Evolutionary conservation across 2,113 vertebrate species (phyloP), one percentile per base, ranked within the genome.

Genomic region (Saguinus midas): DNA sequence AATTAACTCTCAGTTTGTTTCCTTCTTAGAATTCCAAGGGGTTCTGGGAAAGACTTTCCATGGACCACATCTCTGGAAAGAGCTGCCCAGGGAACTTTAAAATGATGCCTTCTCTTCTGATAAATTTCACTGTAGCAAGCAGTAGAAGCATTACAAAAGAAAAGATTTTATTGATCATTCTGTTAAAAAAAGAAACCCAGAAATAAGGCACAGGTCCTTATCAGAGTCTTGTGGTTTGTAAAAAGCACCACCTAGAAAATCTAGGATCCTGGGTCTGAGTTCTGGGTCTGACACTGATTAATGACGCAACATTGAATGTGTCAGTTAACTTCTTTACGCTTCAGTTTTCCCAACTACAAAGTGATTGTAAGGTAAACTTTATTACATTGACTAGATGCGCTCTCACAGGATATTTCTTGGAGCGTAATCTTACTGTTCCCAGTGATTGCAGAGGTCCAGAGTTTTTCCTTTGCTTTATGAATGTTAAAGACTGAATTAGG

Each of bases 1-100:
- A 93, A 95, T 96, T 81, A 92, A 92, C 66, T 96, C 85, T 80
- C 72, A 92, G 73, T 95, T 96, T 88, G 72, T 86, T 96, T 92
- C 78, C 90, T 90, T 83, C 82, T 93, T 92, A 52, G 81, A 94
- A 92, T 95, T 97, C 55, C 3, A 27, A 79, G 18, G 72, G 93
- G 8, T 45, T 85, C 81, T 68, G 66, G 93, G 91, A 78, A 95
- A 88, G 76, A 90, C 35, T 95, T 96, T 91, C 72, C 37, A 70
- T 81, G 93, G 81, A 78, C 52, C 78, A 95, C 45, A 82, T 92
- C 73, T 84, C 45, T 93, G 91, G 50, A 91, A 90, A 97, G 70
- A 95, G 72, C 50, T 94, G 21, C 78, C 80, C n/a, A 48, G 81
- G 96, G 82, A 90, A 91, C n/a, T 95, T 90, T 82, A 90, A 96